Evolutionary conservation across 2,888 invertebrate genomes (phyloP).

Genomic region (Epirrita christyi): DNA sequence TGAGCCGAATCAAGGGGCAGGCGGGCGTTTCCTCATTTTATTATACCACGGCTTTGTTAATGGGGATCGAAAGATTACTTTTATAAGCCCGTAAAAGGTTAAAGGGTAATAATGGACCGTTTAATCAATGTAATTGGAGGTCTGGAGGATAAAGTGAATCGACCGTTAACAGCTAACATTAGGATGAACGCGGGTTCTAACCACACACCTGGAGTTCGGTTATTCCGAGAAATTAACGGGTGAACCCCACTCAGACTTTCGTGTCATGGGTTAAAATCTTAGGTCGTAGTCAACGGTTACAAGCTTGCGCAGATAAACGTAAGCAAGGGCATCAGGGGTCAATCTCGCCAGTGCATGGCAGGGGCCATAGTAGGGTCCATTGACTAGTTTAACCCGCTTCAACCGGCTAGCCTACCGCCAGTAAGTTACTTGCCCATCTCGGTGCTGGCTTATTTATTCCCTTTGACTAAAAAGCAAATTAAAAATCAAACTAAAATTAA

Average conservation of each 20-base stretch:
- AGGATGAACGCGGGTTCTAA: constrained; percentile 4
- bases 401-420: too few species aligned
- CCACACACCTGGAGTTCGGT: constrained; percentile 3
- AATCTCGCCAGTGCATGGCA: too few species aligned
- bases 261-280: too few species aligned
- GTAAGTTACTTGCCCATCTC: too few species aligned
- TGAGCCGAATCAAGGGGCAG: constrained; percentile 29
- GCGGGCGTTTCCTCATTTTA: constrained; percentile 37
- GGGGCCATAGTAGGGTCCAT: too few species aligned
- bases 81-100: constrained; percentile 42
- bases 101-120: constrained; percentile 37
- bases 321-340: too few species aligned
- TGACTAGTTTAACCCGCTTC: too few species aligned
- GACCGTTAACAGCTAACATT: constrained; percentile 10
- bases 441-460: too few species aligned
- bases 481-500: too few species aligned
- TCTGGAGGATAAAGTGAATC: constrained; percentile 13
- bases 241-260: background rate
- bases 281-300: too few species aligned
- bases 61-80: constrained; percentile 45
- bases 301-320: too few species aligned
- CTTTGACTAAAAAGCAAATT: too few species aligned
- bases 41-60: constrained; percentile 41
- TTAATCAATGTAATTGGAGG: constrained; percentile 39
- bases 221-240: background rate